Conservation (phyloP, 2,113 vertebrate species). For the Periophthalmodon schlosseri region DNA sequence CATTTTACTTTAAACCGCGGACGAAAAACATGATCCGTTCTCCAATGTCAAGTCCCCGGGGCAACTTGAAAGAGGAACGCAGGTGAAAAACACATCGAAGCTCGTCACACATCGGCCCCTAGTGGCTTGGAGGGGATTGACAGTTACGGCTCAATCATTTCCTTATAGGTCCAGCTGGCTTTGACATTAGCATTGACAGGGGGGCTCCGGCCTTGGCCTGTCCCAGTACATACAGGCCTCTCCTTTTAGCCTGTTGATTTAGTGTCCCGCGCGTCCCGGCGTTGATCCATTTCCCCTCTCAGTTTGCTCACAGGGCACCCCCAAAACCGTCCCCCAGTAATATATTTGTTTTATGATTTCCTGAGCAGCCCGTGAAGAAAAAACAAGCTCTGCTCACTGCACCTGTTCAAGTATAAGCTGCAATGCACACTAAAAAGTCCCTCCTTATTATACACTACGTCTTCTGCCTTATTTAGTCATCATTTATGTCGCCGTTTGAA, state of each 20-base stretch:
- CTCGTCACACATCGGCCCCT: conserved; percentile 82
- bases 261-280: conserved; percentile 76
- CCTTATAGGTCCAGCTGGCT: conserved; percentile 81
- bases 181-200: conserved; percentile 83
- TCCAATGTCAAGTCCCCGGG: conserved; percentile 26
- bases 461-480: neutral
- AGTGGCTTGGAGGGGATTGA: conserved; percentile 82
- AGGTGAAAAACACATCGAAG: conserved; percentile 23
- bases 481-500: neutral
- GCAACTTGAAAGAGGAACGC: conserved; percentile 54
- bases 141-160: conserved; percentile 83
- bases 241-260: conserved; percentile 86
- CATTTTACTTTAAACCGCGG: conserved; percentile 12
- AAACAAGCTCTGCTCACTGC: conserved; percentile 71
- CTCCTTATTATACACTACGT: neutral
- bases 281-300: conserved; percentile 84
- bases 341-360: conserved; percentile 89
- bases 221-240: conserved; percentile 80
- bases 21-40: conserved; percentile 36
- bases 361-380: conserved; percentile 79
- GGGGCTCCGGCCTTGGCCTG: conserved; percentile 75
- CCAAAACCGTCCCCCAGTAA: conserved; percentile 81
- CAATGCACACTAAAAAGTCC: neutral
- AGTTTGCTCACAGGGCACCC: conserved; percentile 83
- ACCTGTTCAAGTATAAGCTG: conserved; percentile 83